Conservation (phyloP, 2,888 invertebrate species). For the Creontiades dilutus region DNA sequence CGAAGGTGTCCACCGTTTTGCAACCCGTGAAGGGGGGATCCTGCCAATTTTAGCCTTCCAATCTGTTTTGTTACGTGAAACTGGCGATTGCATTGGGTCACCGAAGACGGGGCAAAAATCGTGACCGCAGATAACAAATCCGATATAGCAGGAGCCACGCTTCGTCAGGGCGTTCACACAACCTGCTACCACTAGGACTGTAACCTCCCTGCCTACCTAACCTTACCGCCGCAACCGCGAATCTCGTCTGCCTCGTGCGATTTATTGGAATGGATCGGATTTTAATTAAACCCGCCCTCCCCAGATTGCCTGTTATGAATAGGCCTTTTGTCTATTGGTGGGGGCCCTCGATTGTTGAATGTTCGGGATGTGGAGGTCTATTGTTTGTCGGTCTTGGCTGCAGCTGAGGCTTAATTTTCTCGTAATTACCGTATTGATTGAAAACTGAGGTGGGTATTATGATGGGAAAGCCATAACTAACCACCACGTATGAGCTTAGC, state of each 20-base stretch:
- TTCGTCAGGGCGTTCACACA: conserved; percentile 6
- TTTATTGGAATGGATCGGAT: conserved; percentile 14
- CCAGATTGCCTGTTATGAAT: conserved; percentile 9
- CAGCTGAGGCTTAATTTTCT: neutral
- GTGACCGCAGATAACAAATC: conserved; percentile 9
- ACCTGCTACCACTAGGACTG: neutral
- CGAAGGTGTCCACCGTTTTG: neutral
- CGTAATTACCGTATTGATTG: conserved; percentile 6
- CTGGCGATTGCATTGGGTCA: conserved; percentile 14
- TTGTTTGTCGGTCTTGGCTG: neutral
- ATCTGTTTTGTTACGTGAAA: conserved; percentile 19
- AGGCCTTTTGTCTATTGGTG: conserved; percentile 6
- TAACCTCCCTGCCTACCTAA: neutral
- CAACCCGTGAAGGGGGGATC: neutral
- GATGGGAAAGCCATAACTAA: too few relatives aligned
- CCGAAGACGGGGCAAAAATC: conserved; percentile 12
- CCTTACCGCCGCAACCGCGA: neutral
- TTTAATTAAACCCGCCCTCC: neutral
- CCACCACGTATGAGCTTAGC: too few relatives aligned
- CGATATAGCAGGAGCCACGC: neutral
- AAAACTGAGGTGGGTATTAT: neutral
- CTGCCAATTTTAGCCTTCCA: conserved; percentile 14
- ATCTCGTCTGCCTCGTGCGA: neutral
- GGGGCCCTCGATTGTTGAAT: neutral
- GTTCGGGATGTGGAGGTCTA: neutral